phyloP scores from a whole-genome alignment of 1,140 invertebrate genomes.

The Phymastichus coffea region DNA sequence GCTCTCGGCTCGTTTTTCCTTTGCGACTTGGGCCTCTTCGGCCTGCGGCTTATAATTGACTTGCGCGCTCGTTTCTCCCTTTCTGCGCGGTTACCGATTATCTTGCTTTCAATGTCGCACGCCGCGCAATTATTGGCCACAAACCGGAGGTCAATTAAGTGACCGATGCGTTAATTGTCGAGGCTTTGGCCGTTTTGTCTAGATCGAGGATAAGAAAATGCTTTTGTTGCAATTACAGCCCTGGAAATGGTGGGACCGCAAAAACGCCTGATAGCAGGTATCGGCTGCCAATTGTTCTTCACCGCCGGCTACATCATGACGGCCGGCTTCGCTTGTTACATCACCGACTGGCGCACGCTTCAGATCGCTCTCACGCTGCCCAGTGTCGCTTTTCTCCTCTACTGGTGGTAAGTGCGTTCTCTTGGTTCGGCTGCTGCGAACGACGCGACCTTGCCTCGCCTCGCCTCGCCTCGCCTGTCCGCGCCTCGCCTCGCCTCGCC shows the following conservation, averaged over 20 bases:
- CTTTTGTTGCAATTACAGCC: constrained; percentile 60
- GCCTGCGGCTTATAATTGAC: too few relatives aligned
- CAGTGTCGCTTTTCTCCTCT: constrained; percentile 69
- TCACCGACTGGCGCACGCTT: constrained; percentile 73
- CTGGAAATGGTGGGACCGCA: constrained; percentile 80
- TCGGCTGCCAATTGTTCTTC: constrained; percentile 77
- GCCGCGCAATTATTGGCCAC: too few relatives aligned
- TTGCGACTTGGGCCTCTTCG: too few relatives aligned
- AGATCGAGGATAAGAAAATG: too few relatives aligned
- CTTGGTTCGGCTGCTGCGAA: neutral
- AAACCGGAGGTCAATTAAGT: too few relatives aligned
- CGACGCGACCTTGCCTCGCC: neutral
- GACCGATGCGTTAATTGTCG: too few relatives aligned
- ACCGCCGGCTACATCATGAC: constrained; percentile 74
- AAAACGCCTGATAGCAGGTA: constrained; percentile 72
- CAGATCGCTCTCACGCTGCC: constrained; percentile 73
- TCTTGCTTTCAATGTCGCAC: too few relatives aligned
- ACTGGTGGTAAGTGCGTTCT: constrained; percentile 70
- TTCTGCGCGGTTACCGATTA: too few relatives aligned
- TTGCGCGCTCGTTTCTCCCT: too few relatives aligned
- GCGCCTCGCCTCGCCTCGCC: neutral
- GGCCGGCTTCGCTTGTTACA: constrained; percentile 69
- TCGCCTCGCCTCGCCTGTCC: neutral
- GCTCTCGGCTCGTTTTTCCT: neutral
- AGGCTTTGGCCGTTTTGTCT: too few relatives aligned